Conservation (phyloP, 2,113 vertebrate genomes). For the Chlorocebus sabaeus region DNA sequence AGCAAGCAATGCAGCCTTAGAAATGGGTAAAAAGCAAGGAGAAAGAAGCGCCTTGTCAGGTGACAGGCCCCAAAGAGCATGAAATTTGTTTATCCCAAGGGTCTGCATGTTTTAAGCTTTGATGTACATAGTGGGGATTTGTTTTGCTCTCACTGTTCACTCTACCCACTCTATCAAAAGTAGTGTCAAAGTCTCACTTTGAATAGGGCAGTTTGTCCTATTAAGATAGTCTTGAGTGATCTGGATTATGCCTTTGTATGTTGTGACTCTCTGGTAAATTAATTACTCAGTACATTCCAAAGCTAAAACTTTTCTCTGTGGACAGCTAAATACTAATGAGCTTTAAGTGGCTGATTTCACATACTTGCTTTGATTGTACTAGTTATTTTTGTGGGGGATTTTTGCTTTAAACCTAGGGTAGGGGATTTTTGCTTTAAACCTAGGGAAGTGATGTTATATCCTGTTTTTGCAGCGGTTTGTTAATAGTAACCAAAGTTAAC, state of each 20-base stretch:
- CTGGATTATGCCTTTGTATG: background rate
- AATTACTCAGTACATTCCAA: background rate
- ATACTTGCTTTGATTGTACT: slow-evolving; percentile 38
- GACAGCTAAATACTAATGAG: slow-evolving; percentile 40
- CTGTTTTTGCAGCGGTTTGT: slow-evolving; percentile 73
- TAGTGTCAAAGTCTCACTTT: background rate
- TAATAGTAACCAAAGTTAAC: slow-evolving; percentile 63
- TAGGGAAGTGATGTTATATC: slow-evolving; percentile 72
- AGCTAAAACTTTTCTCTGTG: background rate
- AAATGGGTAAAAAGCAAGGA: background rate
- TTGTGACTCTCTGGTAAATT: background rate
- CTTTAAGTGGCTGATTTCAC: slow-evolving; percentile 4
- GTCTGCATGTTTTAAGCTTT: background rate
- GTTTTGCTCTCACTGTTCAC: background rate
- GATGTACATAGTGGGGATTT: background rate
- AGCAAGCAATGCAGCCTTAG: background rate
- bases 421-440: slow-evolving; percentile 67
- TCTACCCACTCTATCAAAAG: background rate
- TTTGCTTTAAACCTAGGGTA: slow-evolving; percentile 61
- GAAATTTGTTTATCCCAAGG: background rate
- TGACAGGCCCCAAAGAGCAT: background rate
- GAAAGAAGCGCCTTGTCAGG: background rate
- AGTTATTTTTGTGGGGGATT: slow-evolving; percentile 58
- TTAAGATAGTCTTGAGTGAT: background rate
- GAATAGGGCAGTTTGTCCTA: background rate